Evolutionary conservation across 2,888 invertebrate genomes (phyloP), one percentile per base, ranked within the genome.

Genomic region (Orgyia antiqua): DNA sequence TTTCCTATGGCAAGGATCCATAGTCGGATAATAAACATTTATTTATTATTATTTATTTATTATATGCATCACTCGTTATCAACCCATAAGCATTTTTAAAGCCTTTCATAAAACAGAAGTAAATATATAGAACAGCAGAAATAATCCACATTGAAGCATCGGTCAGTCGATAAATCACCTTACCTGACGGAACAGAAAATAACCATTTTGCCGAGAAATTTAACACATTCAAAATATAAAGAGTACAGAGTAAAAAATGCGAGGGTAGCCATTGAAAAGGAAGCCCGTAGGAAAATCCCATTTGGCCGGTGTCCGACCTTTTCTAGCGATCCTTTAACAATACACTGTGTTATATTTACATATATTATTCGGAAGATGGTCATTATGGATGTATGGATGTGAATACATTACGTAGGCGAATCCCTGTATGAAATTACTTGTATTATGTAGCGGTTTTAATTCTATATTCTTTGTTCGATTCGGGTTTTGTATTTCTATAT

Each of bases 121-220:
- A n/a, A n/a, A n/a, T n/a, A n/a, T n/a, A n/a, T n/a, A n/a, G n/a
- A n/a, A n/a, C n/a, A n/a, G n/a, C 3, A 10, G 24, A 50, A 36
- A 37, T 30, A 20, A 15, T 15, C 15, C 38, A 48, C 42, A 36
- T 32, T 41, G 33, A 44, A 39, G 41, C 39, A 44, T 2, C 38
- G 48, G 48, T 45, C 50, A 44, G 35, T 44, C 42, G 46, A 63
- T 60, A 60, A 59, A 61, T 59, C 61, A 62, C 51, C 65, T 65
- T 65, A 59, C 68, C 57, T 58, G 39, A 59, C 13, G 18, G 9
- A n/a, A 59, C 65, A 70, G 23, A 23, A 68, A 77, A 72, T 73
- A 70, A 60, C 69, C 65, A 73, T 72, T 72, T 83, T 78, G 23
- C 76, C 82, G 65, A 68, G 58, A 79, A 82, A 84, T 84, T 83